Percentiles rank a stretch among this genome's conserved stretches.
Conservation (phyloP, 2,113 vertebrate genomes). For the Aspidoscelis tigris region DNA sequence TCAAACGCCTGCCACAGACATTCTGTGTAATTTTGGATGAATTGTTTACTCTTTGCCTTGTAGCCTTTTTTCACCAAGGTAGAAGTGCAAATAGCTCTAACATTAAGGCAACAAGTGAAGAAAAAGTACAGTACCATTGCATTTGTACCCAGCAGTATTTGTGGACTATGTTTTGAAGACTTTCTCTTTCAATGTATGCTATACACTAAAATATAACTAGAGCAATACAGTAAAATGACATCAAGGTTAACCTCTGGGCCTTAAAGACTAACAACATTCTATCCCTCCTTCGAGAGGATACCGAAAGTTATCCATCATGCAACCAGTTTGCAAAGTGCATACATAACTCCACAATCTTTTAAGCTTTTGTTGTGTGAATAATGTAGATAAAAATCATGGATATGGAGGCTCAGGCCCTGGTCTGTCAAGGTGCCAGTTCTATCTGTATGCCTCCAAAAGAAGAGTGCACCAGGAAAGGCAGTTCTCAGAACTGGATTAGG, state of each 20-base stretch:
- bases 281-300: neutral
- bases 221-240: neutral
- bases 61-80: neutral
- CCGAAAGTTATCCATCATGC: neutral
- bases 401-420: constrained; percentile 3
- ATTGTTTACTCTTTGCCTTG: neutral
- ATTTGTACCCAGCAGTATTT: neutral
- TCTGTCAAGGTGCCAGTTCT: constrained; percentile 24
- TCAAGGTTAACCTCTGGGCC: neutral
- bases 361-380: neutral
- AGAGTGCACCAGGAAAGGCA: neutral
- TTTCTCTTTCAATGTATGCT: neutral
- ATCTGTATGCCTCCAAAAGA: neutral
- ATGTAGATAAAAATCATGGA: constrained; percentile 30
- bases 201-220: neutral
- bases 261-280: neutral
- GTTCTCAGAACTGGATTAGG: constrained; percentile 51
- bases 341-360: neutral
- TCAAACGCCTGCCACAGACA: neutral
- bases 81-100: neutral
- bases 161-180: neutral
- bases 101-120: neutral
- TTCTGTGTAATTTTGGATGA: neutral
- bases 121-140: neutral
- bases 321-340: neutral